Conservation (phyloP, 2,797 vertebrate genomes). For the Epinephelus coioides region DNA sequence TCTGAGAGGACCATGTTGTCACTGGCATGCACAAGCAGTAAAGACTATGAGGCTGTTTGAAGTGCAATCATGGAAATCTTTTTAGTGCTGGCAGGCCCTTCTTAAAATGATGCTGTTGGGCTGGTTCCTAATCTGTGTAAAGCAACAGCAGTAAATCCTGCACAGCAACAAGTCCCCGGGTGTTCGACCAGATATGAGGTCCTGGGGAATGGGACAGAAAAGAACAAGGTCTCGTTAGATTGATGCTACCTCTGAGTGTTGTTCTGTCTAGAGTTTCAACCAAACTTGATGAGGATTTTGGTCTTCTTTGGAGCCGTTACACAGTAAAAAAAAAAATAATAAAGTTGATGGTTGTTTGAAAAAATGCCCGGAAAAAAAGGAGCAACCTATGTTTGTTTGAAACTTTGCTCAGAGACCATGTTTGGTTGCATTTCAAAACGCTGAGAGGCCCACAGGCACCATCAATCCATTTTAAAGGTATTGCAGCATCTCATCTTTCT, state of each 20-base stretch:
- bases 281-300: slow-evolving; percentile 58
- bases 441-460: slow-evolving; percentile 61
- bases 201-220: slow-evolving; percentile 19
- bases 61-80: slow-evolving; percentile 27
- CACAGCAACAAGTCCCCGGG: slow-evolving; percentile 45
- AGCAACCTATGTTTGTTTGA: slow-evolving; percentile 54
- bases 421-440: slow-evolving; percentile 73
- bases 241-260: slow-evolving; percentile 47
- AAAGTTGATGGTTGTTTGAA: slow-evolving; percentile 63
- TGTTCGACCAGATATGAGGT: slow-evolving; percentile 41
- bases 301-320: slow-evolving; percentile 49
- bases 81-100: slow-evolving; percentile 3
- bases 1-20: slow-evolving; percentile 18
- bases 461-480: slow-evolving; percentile 73
- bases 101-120: slow-evolving; percentile 31
- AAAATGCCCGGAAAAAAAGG: slow-evolving; percentile 60
- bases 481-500: slow-evolving; percentile 74
- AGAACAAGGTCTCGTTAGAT: slow-evolving; percentile 42
- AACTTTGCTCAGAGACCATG: slow-evolving; percentile 56
- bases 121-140: slow-evolving; percentile 36
- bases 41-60: slow-evolving; percentile 28
- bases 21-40: slow-evolving; percentile 13
- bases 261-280: slow-evolving; percentile 44
- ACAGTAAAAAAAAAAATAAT: slow-evolving; percentile 2
- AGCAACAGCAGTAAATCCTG: slow-evolving; percentile 40